Conservation (phyloP, 2,113 vertebrate species). For the Triplophysa siluroides region DNA sequence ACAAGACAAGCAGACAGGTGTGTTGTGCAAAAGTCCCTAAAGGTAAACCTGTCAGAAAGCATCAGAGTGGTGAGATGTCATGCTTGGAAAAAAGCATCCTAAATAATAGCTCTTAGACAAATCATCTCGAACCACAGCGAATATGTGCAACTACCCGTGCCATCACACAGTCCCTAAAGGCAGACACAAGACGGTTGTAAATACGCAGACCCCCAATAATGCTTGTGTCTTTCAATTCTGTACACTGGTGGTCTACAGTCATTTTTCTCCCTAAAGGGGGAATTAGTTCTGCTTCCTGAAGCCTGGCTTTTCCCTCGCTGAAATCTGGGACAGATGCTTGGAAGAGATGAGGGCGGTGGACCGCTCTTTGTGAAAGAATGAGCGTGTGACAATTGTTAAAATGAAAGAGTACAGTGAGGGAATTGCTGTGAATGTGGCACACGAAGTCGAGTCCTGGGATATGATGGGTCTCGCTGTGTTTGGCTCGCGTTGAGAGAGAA, state of each 20-base stretch:
- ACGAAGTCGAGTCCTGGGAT: background rate
- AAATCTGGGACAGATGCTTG: constrained; percentile 74
- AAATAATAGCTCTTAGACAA: constrained; percentile 25
- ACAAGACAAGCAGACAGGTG: constrained; percentile 5
- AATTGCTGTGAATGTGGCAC: background rate
- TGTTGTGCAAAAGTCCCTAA: constrained; percentile 11
- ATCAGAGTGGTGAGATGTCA: background rate
- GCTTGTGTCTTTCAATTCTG: background rate
- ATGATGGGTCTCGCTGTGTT: background rate
- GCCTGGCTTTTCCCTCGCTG: constrained; percentile 62
- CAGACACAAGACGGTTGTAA: background rate
- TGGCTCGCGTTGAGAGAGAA: background rate
- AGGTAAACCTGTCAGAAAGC: constrained; percentile 1
- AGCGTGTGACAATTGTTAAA: background rate
- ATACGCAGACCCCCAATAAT: background rate
- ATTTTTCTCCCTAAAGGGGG: constrained; percentile 63
- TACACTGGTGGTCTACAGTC: constrained; percentile 46
- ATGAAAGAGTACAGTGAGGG: constrained; percentile 31
- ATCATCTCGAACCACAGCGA: constrained; percentile 4
- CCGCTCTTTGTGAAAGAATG: constrained; percentile 52
- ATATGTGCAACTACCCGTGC: constrained; percentile 23
- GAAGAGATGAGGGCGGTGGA: constrained; percentile 59
- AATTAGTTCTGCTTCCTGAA: constrained; percentile 73
- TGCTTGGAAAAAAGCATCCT: constrained; percentile 12
- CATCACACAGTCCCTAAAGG: constrained; percentile 35